These are phyloP conservation scores for Patagioenas fasciata DNA, from an alignment of 2,113 vertebrate species.

Conservation along the genomic window DNA sequence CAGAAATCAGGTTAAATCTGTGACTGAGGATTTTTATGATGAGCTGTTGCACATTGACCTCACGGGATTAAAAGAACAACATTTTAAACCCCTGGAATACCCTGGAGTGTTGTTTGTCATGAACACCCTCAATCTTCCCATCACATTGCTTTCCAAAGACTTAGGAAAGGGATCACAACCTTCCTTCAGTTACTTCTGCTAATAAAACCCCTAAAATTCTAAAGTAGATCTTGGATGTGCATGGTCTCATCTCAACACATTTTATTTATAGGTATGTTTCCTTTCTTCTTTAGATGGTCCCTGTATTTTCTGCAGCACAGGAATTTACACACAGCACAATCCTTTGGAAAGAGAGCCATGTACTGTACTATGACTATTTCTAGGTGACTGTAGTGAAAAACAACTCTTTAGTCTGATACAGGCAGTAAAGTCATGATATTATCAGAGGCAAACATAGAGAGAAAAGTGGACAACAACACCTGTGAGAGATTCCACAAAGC, in stretches of 20 bases:
- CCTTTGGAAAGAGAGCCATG: not conserved
- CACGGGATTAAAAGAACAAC: not conserved
- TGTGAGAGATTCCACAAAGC: not conserved
- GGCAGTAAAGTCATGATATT: not conserved
- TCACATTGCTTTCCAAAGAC: not conserved
- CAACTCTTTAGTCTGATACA: not conserved
- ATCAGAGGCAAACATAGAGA: not conserved
- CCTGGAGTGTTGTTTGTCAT: not conserved
- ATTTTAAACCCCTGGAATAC: not conserved
- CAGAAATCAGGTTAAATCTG: not conserved
- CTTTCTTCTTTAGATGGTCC: not conserved
- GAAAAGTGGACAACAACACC: not conserved
- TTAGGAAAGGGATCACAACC: not conserved
- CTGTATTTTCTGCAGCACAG: not conserved
- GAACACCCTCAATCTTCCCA: not conserved
- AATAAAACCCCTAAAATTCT: not conserved
- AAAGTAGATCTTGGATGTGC: not conserved
- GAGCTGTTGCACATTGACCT: not conserved
- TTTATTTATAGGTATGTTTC: not conserved
- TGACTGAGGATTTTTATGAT: not conserved
- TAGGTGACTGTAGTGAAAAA: not conserved
- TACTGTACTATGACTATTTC: not conserved
- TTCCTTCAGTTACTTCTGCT: not conserved
- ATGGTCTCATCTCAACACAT: not conserved
- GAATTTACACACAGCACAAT: not conserved